Base-by-base conservation (phyloP, 2,113 vertebrate genomes). In the Anoplopoma fimbria region DNA sequence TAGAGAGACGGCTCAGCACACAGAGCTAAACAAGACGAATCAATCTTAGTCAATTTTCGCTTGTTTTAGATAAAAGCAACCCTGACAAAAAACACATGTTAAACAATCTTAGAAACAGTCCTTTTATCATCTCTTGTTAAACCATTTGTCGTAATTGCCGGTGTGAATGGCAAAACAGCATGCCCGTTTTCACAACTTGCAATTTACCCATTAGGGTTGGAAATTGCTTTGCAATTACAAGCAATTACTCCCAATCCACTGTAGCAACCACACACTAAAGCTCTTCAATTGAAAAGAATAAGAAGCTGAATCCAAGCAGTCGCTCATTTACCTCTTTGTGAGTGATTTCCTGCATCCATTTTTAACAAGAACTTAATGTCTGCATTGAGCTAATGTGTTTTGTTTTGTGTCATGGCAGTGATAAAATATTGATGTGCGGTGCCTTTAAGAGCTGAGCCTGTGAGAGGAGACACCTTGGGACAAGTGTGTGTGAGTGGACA, bases 141-240 rank as follows among this genome's bases (percentile, higher is more conserved):
- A 82, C 72, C 45, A 75, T 72, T 92, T 73, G 62, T 23, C 29
- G 34, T 82, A 90, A 93, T 87, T 86, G 67, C 81, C 23, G 10
- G 69, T 85, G n/a, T 86, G 75, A 88, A 84, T 85, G 76, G 68
- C 63, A 62, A 38, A 63, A 82, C 68, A 86, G 5, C 57, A 53
- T 79, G 69, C 68, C 60, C 58, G 27, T n/a, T 84, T 79, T 68
- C 49, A 74, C 63, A 89, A 31, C 85, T 84, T 83, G 79, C 83
- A 91, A 94, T 94, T 94, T 88, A 86, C 84, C 78, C 73, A 91
- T 93, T 91, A 90, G 63, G 68, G 81, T 9, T 60, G 42, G 60
- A 88, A 90, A 92, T 80, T 86, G 88, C 85, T 81, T 64, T 81
- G 40, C 77, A 91, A 90, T 93, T 90, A 73, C 70, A 58, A 75